Percentiles rank a stretch among this genome's conserved stretches.
Conservation (phyloP, 2,797 vertebrate species). For the Pipistrellus kuhlii region DNA sequence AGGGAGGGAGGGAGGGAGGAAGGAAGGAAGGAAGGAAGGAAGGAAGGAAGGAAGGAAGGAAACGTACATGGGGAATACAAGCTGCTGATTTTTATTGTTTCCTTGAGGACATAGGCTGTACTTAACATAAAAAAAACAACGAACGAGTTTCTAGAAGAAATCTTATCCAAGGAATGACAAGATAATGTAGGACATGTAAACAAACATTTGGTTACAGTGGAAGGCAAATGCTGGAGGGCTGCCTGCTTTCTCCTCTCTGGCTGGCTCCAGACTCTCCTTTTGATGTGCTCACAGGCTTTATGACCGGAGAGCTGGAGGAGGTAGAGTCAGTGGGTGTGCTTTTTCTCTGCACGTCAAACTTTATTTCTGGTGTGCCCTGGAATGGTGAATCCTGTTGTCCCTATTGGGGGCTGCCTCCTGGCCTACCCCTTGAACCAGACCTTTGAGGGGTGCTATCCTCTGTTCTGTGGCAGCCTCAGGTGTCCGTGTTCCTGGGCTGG, state of each 20-base stretch:
- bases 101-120: not conserved
- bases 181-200: not conserved
- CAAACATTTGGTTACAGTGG: not conserved
- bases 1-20: too few species aligned
- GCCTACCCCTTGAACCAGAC: not conserved
- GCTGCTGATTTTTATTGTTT: not conserved
- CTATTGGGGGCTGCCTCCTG: not conserved
- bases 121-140: not conserved
- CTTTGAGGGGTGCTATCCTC: not conserved
- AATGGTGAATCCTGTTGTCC: not conserved
- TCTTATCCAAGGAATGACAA: not conserved
- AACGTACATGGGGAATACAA: not conserved
- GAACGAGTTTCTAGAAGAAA: not conserved
- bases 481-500: not conserved
- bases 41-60: too few species aligned
- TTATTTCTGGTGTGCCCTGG: not conserved
- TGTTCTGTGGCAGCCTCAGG: not conserved
- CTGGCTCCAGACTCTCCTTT: conserved; percentile 16
- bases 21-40: too few species aligned
- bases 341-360: conserved; percentile 22
- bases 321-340: not conserved
- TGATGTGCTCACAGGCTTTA: not conserved
- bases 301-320: conserved; percentile 25
- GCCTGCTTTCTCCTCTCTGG: not conserved
- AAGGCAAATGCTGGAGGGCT: not conserved